Conservation (phyloP, 2,888 invertebrate genomes). For the Chesias legatella region DNA sequence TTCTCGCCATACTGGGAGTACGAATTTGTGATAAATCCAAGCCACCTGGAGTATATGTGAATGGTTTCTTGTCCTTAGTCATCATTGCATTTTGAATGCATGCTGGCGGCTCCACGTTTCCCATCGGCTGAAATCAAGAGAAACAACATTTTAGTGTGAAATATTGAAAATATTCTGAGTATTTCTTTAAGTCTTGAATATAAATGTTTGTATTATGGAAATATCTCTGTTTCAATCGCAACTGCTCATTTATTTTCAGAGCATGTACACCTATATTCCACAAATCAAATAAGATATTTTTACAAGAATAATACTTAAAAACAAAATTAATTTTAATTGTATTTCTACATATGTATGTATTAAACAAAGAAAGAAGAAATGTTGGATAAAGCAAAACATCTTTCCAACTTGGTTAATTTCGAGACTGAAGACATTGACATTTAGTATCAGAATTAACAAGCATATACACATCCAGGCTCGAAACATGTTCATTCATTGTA, state of each 20-base stretch:
- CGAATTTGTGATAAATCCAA: constrained; percentile 93
- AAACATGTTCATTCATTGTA: too few relatives aligned
- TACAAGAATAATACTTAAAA: too few relatives aligned
- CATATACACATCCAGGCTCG: too few relatives aligned
- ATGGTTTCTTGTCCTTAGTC: constrained; percentile 97
- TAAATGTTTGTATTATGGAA: constrained; percentile 11
- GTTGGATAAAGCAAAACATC: too few relatives aligned
- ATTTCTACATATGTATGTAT: too few relatives aligned
- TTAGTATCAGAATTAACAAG: too few relatives aligned
- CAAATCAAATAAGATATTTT: neutral
- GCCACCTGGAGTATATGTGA: constrained; percentile 97
- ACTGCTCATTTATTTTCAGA: constrained; percentile 10
- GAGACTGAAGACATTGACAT: too few relatives aligned
- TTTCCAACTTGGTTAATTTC: too few relatives aligned
- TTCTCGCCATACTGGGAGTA: constrained; percentile 93
- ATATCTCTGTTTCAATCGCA: constrained; percentile 18
- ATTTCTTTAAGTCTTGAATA: constrained; percentile 16
- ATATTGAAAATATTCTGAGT: constrained; percentile 10
- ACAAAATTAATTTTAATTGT: too few relatives aligned
- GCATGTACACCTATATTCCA: constrained; percentile 6
- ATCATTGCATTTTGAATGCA: constrained; percentile 96
- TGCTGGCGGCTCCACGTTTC: constrained; percentile 86
- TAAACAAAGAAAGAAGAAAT: too few relatives aligned
- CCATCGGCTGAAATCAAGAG: constrained; percentile 67
- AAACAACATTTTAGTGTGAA: constrained; percentile 14